phyloP scores from a whole-genome alignment of 2,113 vertebrate species.

The Anas platyrhynchos region DNA sequence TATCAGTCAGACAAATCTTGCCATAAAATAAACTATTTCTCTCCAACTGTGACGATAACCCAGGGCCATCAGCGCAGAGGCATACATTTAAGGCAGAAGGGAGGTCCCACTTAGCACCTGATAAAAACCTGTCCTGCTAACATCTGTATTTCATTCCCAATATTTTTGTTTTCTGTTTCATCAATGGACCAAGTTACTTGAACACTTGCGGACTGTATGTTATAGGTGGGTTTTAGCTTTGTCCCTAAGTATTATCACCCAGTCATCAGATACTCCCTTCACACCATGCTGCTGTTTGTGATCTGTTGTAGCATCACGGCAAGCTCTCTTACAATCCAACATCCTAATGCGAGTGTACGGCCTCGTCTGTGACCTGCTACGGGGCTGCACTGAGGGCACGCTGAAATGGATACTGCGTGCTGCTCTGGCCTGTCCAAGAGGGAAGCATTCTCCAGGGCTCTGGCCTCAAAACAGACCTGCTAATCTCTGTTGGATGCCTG shows the following conservation, averaged over 20 bases:
- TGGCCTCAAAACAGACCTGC: neutral
- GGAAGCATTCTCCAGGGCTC: fast-evolving
- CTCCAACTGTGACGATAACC: neutral
- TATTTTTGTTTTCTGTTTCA: neutral
- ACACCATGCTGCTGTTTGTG: neutral
- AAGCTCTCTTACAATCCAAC: neutral
- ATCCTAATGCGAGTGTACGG: neutral
- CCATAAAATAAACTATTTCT: neutral
- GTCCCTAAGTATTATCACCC: neutral
- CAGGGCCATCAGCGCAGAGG: neutral
- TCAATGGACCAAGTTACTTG: neutral
- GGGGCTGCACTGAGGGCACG: fast-evolving
- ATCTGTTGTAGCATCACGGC: neutral
- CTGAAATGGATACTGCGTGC: neutral
- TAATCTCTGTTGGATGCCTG: neutral
- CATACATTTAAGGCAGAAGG: neutral
- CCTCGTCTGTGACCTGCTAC: neutral
- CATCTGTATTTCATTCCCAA: neutral
- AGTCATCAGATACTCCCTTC: neutral
- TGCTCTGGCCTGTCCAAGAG: neutral
- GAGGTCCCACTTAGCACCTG: neutral
- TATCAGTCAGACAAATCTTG: neutral
- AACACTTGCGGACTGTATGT: neutral
- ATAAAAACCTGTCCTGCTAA: neutral
- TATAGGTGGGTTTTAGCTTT: neutral